Conservation (phyloP, 2,888 invertebrate species). For the Hirtodrosophila confusa region DNA sequence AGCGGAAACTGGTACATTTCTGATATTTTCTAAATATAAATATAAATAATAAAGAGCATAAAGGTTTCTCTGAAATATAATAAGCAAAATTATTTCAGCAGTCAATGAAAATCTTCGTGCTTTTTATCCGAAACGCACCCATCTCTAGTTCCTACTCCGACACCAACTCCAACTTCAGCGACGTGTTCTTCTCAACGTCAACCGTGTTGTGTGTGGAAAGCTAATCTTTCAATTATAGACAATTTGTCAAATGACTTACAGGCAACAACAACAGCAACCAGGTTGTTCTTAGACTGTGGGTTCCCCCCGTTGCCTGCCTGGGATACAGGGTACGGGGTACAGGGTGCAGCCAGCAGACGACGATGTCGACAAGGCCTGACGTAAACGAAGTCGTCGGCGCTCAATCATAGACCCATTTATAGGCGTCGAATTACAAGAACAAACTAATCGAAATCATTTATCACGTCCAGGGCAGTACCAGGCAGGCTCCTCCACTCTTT, state of each 20-base stretch:
- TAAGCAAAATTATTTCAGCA: no score
- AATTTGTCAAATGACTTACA: conserved; percentile 84
- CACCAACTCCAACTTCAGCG: conserved; percentile 28
- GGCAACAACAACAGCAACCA: conserved; percentile 51
- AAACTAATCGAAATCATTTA: conserved; percentile 84
- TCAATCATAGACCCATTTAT: conserved; percentile 84
- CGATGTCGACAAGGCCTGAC: conserved; percentile 63
- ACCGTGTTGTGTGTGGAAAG: conserved; percentile 77
- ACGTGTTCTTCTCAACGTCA: conserved; percentile 71
- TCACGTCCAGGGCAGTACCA: conserved; percentile 74
- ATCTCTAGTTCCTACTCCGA: conserved; percentile 11
- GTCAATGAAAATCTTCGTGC: no score
- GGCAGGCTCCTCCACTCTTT: conserved; percentile 56
- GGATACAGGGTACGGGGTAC: conserved; percentile 2
- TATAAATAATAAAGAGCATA: no score
- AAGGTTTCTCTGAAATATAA: no score
- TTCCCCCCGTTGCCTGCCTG: neutral
- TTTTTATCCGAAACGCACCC: no score
- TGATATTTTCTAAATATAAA: no score
- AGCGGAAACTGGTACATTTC: no score
- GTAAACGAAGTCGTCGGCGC: conserved; percentile 77
- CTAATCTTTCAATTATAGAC: conserved; percentile 84
- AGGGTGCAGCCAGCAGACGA: conserved; percentile 61
- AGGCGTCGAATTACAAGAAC: conserved; percentile 84
- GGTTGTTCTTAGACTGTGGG: conserved; percentile 21